Percentiles rank a stretch among this genome's conserved stretches.
Conservation (phyloP, 2,888 invertebrate species). For the Leptinotarsa rubiginosa region DNA sequence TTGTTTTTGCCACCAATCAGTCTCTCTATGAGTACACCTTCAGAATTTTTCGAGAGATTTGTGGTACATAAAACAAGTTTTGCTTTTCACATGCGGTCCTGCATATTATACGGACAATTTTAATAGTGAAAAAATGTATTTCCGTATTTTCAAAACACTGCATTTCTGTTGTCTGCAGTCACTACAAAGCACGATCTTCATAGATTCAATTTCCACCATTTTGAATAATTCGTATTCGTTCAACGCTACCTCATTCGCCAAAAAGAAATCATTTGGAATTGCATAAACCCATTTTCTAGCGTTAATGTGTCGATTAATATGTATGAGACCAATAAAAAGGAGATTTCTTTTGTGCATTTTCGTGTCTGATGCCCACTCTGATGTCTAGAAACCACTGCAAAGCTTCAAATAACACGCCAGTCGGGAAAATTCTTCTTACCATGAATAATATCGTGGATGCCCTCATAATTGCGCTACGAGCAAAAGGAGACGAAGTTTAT, state of each 20-base stretch:
- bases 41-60: no score
- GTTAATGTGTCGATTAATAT: conserved; percentile 18
- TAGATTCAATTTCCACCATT: not conserved
- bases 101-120: no score
- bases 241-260: not conserved
- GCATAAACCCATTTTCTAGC: conserved; percentile 6
- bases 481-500: conserved; percentile 2
- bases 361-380: conserved; percentile 16
- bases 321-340: conserved; percentile 20
- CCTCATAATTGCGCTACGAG: conserved; percentile 17
- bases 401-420: conserved; percentile 14
- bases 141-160: no score
- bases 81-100: no score
- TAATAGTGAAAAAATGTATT: no score
- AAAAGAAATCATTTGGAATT: not conserved
- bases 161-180: not conserved
- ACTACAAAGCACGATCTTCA: not conserved
- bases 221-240: not conserved
- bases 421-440: conserved; percentile 9
- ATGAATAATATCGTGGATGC: conserved; percentile 20
- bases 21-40: no score
- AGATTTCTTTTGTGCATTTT: conserved; percentile 10
- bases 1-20: no score
- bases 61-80: no score
- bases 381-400: conserved; percentile 12